Percentiles rank a stretch among this genome's conserved stretches.
Evolutionary conservation across 2,888 invertebrate genomes (phyloP).

Genomic region (Ectemnius continuus): DNA sequence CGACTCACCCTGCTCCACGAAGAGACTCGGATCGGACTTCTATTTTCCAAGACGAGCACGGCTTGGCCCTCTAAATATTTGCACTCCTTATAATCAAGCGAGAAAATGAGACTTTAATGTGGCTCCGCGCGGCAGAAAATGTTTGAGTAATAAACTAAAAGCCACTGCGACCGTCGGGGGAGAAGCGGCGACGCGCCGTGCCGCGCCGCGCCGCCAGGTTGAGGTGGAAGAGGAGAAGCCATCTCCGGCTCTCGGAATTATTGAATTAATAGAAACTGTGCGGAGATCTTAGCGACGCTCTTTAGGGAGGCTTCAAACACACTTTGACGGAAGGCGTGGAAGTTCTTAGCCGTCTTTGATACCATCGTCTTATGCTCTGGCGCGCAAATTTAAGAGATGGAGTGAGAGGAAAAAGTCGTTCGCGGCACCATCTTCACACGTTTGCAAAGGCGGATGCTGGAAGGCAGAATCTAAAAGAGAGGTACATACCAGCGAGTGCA

Average conservation of each 20-base stretch:
- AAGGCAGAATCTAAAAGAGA: neutral
- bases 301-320: neutral
- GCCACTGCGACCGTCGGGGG: neutral
- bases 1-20: conserved; percentile 1
- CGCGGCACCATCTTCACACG: neutral
- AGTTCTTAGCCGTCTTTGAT: neutral
- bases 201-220: neutral
- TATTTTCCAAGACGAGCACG: conserved; percentile 27
- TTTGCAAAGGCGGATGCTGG: neutral
- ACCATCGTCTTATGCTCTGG: neutral
- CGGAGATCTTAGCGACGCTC: neutral
- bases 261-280: conserved; percentile 6
- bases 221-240: no score
- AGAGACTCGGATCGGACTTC: conserved; percentile 20
- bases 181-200: neutral
- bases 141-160: conserved; percentile 29
- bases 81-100: conserved; percentile 34
- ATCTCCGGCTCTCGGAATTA: neutral
- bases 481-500: neutral
- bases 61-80: conserved; percentile 48
- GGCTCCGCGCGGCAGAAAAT: conserved; percentile 17
- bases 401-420: neutral
- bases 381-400: neutral
- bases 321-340: conserved; percentile 2
- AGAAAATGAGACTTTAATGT: conserved; percentile 42